Base-by-base conservation (phyloP, 2,797 vertebrate species). In the Chlorospingus flavigularis region DNA sequence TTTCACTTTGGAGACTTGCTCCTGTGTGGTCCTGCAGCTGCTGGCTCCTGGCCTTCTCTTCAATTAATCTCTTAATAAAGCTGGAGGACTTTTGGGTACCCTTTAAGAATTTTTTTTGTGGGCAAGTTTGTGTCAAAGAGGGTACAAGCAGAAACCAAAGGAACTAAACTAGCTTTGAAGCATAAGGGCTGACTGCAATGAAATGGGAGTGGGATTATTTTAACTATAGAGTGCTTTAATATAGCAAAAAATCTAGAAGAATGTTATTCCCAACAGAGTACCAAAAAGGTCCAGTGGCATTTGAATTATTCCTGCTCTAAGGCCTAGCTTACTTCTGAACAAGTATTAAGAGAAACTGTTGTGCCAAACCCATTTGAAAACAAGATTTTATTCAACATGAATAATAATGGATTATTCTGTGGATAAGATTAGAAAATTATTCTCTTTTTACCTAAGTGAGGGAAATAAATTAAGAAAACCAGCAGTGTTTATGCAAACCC, bases 1-100 rank as follows among this genome's bases (percentile, higher is more conserved):
- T 58, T 95, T 77, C 88, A 86, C 47, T 91, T 95, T 85, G 83
- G 83, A 92, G 73, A 63, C 90, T 87, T 89, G 67, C 75, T 97
- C 74, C 60, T 68, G 1, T 67, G n/a, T 4, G 37, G 75, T 74
- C 75, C 76, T 77, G 88, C 51, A 83, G 45, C 74, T 95, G 86
- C 65, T 61, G 28, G 16, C 33, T 90, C 48, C 30, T 82, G 48
- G 13, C 54, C 47, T 76, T 40, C 47, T 13, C 26, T 76, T 37
- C 42, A 77, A 47, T 72, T 33, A 30, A 75, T 35, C 11, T 65
- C 42, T 63, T 62, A 17, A 42, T 30, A 58, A 43, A 88, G 19
- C 61, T 90, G 73, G 24, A 90, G 61, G 30, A 47, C 43, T 80
- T 94, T 54, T 85, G 82, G 57, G 13, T 73, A 26, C 40, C 42